Percentiles rank a stretch among this genome's conserved stretches.
phyloP scores from a whole-genome alignment of 2,888 invertebrate species.

The Ceramica pisi region DNA sequence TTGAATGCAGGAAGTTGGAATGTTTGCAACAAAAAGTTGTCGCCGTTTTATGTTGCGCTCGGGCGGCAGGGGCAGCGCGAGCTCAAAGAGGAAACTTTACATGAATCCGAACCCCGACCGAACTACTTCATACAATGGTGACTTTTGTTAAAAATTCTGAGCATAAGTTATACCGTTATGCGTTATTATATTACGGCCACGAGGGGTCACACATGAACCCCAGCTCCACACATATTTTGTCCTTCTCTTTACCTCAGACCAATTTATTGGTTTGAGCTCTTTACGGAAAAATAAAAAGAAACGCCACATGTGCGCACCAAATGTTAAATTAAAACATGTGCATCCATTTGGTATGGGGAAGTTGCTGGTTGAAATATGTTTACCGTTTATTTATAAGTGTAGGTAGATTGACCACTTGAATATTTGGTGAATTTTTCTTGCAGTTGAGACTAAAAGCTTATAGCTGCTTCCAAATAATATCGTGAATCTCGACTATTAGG shows the following conservation, averaged over 20 bases:
- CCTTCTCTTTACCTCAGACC: conserved; percentile 24
- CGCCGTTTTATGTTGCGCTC: conserved; percentile 4
- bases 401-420: neutral
- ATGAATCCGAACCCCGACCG: conserved; percentile 29
- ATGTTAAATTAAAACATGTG: conserved; percentile 63
- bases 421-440: neutral
- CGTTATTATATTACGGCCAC: conserved; percentile 6
- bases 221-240: conserved; percentile 35
- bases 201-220: conserved; percentile 36
- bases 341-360: conserved; percentile 45
- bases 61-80: neutral
- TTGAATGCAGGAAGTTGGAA: conserved; percentile 38
- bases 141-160: conserved; percentile 27
- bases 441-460: neutral
- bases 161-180: conserved; percentile 22
- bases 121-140: conserved; percentile 14
- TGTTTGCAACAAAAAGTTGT: conserved; percentile 33
- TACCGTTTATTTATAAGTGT: conserved; percentile 1
- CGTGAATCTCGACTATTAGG: neutral
- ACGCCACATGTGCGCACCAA: conserved; percentile 65
- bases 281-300: conserved; percentile 55
- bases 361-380: conserved; percentile 25
- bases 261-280: conserved; percentile 7
- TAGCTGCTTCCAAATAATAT: neutral
- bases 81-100: conserved; percentile 27